These are phyloP conservation scores for Cosmorhoe ocellata DNA, from an alignment of 2,888 invertebrate species.

Conservation along the genomic window DNA sequence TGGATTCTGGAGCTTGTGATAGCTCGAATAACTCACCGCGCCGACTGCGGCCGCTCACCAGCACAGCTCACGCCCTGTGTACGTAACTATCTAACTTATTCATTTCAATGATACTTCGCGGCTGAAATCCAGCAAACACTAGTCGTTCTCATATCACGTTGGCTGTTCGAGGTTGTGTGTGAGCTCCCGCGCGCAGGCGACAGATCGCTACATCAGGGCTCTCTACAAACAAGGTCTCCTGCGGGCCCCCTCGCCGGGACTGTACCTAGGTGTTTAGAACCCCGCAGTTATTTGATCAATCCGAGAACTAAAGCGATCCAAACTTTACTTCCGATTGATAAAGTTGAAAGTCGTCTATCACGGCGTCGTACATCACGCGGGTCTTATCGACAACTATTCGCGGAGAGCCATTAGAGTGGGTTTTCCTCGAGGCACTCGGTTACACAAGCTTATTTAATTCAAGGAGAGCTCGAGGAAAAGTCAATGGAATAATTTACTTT, in stretches of 20 bases:
- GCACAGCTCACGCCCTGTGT: no score
- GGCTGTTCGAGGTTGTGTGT: no score
- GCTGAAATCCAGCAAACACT: no score
- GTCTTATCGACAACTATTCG: conserved; percentile 24
- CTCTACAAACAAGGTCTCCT: neutral
- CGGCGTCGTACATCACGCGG: conserved; percentile 5
- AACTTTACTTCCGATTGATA: conserved; percentile 21
- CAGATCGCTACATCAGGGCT: no score
- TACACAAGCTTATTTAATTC: conserved; percentile 18
- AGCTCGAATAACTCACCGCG: conserved; percentile 7
- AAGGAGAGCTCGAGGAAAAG: conserved; percentile 9
- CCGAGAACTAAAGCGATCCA: conserved; percentile 13
- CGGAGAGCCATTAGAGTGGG: conserved; percentile 25
- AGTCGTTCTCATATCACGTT: no score
- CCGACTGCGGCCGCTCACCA: no score
- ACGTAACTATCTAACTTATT: no score
- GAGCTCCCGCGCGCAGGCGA: no score
- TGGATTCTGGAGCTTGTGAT: neutral
- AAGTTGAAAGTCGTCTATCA: conserved; percentile 23
- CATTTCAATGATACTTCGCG: no score
- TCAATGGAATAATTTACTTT: conserved; percentile 12
- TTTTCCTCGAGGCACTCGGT: conserved; percentile 10
- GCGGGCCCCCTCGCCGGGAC: neutral
- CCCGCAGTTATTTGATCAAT: conserved; percentile 15
- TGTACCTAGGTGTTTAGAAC: conserved; percentile 7